A percentile compares a stretch with the other conserved stretches of the same genome.
Evolutionary conservation across 2,113 vertebrate genomes (phyloP).

Genomic region (Stercorarius parasiticus): DNA sequence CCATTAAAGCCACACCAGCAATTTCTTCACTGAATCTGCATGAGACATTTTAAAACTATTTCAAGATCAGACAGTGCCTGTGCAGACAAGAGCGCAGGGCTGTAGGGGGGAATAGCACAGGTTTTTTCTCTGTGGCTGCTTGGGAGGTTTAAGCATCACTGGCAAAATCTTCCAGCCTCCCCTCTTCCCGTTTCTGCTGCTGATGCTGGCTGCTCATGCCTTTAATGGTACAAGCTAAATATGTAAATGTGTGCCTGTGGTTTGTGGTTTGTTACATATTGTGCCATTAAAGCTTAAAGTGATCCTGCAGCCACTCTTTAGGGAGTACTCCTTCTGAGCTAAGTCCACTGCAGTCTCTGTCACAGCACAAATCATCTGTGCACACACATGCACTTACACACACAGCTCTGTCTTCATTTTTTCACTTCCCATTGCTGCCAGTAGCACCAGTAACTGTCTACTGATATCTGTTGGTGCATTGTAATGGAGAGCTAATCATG

Average conservation of each 20-base stretch:
- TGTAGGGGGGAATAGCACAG: not conserved
- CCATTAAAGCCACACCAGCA: not conserved
- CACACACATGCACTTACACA: not conserved
- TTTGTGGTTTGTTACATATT: not conserved
- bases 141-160: not conserved
- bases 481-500: not conserved
- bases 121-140: not conserved
- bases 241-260: not conserved
- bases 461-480: not conserved
- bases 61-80: not conserved
- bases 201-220: not conserved
- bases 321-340: not conserved
- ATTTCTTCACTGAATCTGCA: not conserved
- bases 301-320: not conserved
- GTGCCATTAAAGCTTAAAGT: conserved; percentile 13
- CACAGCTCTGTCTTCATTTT: not conserved
- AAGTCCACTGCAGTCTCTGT: not conserved
- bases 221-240: not conserved
- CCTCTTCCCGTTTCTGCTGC: not conserved
- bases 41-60: not conserved
- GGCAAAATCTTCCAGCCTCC: not conserved
- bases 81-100: not conserved
- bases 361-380: not conserved
- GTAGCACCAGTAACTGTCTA: not conserved
- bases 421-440: not conserved